These are phyloP conservation scores for Astyanax mexicanus DNA, from an alignment of 2,797 vertebrate species.

Conservation along the genomic window DNA sequence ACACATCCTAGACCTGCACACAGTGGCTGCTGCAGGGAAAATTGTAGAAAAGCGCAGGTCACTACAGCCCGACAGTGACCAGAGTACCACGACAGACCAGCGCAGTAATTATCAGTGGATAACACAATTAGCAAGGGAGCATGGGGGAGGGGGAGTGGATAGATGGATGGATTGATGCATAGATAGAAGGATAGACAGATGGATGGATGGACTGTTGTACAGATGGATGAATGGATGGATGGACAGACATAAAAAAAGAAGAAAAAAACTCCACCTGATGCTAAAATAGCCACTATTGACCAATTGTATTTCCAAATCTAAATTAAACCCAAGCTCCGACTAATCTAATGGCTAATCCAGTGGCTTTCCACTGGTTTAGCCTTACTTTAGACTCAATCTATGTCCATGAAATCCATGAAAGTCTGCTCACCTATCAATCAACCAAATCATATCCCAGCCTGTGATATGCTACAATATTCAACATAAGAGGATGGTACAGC, in stretches of 20 bases:
- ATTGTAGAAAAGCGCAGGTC: not conserved
- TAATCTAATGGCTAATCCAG: too few species aligned
- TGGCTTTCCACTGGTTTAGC: too few species aligned
- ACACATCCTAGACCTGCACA: slow-evolving; percentile 42
- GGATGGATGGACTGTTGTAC: slow-evolving; percentile 31
- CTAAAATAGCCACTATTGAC: not conserved
- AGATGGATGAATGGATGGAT: slow-evolving; percentile 36
- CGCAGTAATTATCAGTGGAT: slow-evolving; percentile 63
- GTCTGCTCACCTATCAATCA: too few species aligned
- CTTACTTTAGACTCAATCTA: too few species aligned
- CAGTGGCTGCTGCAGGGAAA: slow-evolving; percentile 19
- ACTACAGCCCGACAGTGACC: slow-evolving; percentile 48
- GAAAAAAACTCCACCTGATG: not conserved
- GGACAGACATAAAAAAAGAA: slow-evolving; percentile 42
- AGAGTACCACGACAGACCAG: slow-evolving; percentile 55
- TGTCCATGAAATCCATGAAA: too few species aligned
- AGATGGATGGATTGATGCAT: slow-evolving; percentile 44
- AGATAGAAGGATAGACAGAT: too few species aligned
- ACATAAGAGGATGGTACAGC: too few species aligned
- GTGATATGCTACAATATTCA: too few species aligned
- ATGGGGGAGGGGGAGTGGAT: slow-evolving; percentile 36
- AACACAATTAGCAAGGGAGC: slow-evolving; percentile 67
- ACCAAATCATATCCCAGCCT: too few species aligned
- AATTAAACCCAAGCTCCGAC: too few species aligned
- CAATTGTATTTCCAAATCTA: not conserved